Evolutionary conservation across 2,113 vertebrate species (phyloP).

Genomic region (Brachionichthys hirsutus): DNA sequence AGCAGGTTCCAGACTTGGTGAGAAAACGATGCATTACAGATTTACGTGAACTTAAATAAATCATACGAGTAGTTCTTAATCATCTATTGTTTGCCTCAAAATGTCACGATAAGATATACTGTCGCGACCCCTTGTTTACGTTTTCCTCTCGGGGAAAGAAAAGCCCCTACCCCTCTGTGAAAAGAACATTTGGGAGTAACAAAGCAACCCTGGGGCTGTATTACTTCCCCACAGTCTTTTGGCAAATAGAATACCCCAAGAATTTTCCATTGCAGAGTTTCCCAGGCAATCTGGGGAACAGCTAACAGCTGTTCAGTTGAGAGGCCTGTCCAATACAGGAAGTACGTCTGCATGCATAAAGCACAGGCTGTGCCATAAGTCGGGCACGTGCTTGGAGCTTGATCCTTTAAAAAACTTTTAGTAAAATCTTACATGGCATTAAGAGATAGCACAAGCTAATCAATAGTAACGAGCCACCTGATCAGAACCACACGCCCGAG

Average conservation of each 20-base stretch:
- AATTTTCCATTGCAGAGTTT: constrained; percentile 72
- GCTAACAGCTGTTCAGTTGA: constrained; percentile 68
- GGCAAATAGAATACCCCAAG: constrained; percentile 50
- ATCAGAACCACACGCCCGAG: constrained; percentile 11
- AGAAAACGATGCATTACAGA: background rate
- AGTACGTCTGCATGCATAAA: constrained; percentile 47
- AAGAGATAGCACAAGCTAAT: too few species aligned
- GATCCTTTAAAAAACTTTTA: constrained; percentile 3
- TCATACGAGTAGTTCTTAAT: too few species aligned
- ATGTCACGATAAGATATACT: too few species aligned
- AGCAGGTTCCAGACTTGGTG: background rate
- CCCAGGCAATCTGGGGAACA: constrained; percentile 62
- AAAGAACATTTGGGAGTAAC: background rate
- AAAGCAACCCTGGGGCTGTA: background rate
- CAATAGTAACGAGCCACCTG: background rate
- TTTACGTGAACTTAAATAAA: too few species aligned
- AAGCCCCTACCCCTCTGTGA: background rate
- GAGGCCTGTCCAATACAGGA: constrained; percentile 43
- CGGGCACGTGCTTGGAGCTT: background rate
- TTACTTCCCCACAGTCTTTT: constrained; percentile 23
- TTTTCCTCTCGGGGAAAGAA: constrained; percentile 4
- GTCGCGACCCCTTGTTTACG: constrained; percentile 15
- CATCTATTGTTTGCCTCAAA: too few species aligned
- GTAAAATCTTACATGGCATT: too few species aligned
- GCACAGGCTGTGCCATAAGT: background rate